These are phyloP conservation scores for Latrodectus hesperus DNA, from an alignment of 2,888 invertebrate species.

Conservation along the genomic window DNA sequence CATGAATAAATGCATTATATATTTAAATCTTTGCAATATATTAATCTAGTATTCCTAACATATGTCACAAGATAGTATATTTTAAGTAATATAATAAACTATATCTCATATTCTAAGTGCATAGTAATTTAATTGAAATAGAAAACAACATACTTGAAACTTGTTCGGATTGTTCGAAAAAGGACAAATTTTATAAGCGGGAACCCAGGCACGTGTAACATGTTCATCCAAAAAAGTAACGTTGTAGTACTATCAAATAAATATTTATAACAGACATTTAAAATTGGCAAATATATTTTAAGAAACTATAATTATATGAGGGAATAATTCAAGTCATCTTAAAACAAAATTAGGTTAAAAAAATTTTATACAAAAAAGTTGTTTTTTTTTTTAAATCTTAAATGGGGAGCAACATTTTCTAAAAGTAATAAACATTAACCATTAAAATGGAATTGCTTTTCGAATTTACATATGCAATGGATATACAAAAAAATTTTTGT, in stretches of 20 bases:
- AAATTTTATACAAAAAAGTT: too few relatives aligned
- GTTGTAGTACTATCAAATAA: slow-evolving; percentile 18
- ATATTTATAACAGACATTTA: background rate
- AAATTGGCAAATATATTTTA: background rate
- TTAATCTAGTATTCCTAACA: too few relatives aligned
- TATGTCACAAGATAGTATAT: too few relatives aligned
- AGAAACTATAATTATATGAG: background rate
- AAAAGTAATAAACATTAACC: too few relatives aligned
- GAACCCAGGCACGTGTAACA: slow-evolving; percentile 45
- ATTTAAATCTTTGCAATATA: too few relatives aligned
- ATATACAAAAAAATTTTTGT: too few relatives aligned
- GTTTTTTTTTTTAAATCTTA: background rate
- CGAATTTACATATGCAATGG: too few relatives aligned
- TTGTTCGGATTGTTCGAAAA: slow-evolving; percentile 14
- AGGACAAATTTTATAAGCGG: background rate
- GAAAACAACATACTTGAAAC: slow-evolving; percentile 13
- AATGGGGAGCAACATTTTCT: background rate
- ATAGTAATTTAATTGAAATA: too few relatives aligned
- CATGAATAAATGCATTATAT: too few relatives aligned
- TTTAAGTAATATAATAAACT: too few relatives aligned
- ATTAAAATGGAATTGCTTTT: too few relatives aligned
- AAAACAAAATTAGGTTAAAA: background rate
- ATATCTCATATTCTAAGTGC: too few relatives aligned
- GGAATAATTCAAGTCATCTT: background rate
- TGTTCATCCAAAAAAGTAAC: slow-evolving; percentile 57